These are phyloP conservation scores for Ophraella communa DNA, from an alignment of 2,888 invertebrate species.

Conservation along the genomic window DNA sequence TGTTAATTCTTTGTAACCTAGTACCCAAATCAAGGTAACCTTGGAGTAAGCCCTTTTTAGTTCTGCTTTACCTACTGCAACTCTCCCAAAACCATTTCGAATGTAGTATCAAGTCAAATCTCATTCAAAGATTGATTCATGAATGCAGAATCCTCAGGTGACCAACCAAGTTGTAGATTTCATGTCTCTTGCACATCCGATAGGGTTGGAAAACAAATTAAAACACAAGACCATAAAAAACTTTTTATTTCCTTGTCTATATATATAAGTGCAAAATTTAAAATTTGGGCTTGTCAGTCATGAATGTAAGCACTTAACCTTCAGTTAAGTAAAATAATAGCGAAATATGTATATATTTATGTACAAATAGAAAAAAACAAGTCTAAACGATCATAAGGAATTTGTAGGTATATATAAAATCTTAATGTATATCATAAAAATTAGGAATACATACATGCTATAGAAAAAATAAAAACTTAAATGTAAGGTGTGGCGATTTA, in stretches of 20 bases:
- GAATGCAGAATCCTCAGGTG: too few relatives aligned
- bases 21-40: too few relatives aligned
- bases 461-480: conserved; percentile 21
- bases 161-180: too few relatives aligned
- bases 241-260: conserved; percentile 26
- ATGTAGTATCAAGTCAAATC: too few relatives aligned
- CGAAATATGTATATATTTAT: conserved; percentile 12
- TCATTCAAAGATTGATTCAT: too few relatives aligned
- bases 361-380: conserved; percentile 29
- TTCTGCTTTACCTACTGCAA: too few relatives aligned
- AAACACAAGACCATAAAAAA: conserved; percentile 15
- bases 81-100: too few relatives aligned
- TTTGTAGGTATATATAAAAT: conserved; percentile 33
- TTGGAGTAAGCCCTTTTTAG: too few relatives aligned
- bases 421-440: conserved; percentile 33
- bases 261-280: conserved; percentile 24
- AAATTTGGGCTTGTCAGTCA: conserved; percentile 25
- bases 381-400: conserved; percentile 31
- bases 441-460: conserved; percentile 25
- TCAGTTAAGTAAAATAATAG: conserved; percentile 28
- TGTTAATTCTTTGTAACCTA: too few relatives aligned
- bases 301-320: conserved; percentile 17
- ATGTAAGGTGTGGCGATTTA: conserved; percentile 12
- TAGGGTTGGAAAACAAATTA: neutral
- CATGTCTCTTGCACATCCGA: too few relatives aligned